phyloP scores from a whole-genome alignment of 2,113 vertebrate genomes.

The pig (Sus scrofa) region DNA sequence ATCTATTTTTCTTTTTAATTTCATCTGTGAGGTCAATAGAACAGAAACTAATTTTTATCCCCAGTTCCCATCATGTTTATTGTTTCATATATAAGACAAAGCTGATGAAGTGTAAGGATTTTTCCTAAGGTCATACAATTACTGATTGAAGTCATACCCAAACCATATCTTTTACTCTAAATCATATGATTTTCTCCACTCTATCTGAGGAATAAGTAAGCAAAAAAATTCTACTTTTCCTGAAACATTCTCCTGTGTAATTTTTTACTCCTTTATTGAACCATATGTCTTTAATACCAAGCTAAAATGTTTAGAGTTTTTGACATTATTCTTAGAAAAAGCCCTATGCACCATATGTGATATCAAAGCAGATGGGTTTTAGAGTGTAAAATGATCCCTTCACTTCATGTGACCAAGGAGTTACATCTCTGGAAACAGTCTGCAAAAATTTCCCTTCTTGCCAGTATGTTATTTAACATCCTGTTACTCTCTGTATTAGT shows the following conservation, averaged over 20 bases:
- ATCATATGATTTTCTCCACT: background rate
- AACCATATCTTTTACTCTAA: background rate
- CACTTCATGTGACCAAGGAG: background rate
- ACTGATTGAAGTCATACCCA: background rate
- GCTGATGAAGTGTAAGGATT: background rate
- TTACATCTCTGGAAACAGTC: background rate
- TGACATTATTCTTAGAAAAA: background rate
- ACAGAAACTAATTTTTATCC: background rate
- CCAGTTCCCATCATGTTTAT: background rate
- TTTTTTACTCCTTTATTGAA: background rate
- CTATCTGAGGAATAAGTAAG: background rate
- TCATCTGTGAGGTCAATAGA: background rate
- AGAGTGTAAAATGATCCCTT: background rate
- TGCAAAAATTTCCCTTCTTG: background rate
- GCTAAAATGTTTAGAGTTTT: background rate
- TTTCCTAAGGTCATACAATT: background rate
- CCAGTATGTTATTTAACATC: background rate
- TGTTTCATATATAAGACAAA: background rate
- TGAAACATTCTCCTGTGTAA: background rate
- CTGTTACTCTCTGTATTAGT: background rate
- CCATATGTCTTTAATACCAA: background rate
- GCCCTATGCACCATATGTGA: background rate
- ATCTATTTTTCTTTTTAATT: background rate
- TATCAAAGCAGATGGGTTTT: background rate
- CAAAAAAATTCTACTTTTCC: background rate